Evolutionary conservation across 2,888 invertebrate genomes (phyloP).

Genomic region (Drosophila kokeensis): DNA sequence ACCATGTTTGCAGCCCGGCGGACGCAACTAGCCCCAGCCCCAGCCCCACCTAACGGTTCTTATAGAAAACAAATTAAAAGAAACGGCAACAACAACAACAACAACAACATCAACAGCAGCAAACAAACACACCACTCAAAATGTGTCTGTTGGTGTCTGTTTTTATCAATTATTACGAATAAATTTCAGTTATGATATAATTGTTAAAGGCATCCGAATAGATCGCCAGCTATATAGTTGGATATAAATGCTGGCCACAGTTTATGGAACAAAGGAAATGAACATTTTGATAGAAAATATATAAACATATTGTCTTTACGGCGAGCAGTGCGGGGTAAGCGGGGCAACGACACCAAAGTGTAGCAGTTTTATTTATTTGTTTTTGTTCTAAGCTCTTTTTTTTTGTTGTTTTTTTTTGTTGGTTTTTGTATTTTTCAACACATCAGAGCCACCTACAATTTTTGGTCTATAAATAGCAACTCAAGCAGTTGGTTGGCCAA

Average conservation of each 20-base stretch:
- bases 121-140: conserved; percentile 26
- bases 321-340: background rate
- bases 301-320: conserved; percentile 37
- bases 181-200: conserved; percentile 36
- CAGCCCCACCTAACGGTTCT: conserved; percentile 32
- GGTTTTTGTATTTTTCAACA: conserved; percentile 58
- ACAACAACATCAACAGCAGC: conserved; percentile 23
- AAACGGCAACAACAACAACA: conserved; percentile 13
- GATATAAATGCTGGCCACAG: conserved; percentile 20
- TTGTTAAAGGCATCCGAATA: conserved; percentile 2
- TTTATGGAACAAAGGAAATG: conserved; percentile 57
- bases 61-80: conserved; percentile 41
- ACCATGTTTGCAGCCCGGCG: conserved; percentile 58
- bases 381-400: conserved; percentile 44
- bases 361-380: conserved; percentile 62
- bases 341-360: conserved; percentile 52
- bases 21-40: conserved; percentile 29
- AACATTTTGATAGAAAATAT: conserved; percentile 23
- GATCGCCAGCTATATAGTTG: conserved; percentile 12
- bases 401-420: conserved; percentile 39
- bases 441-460: conserved; percentile 84
- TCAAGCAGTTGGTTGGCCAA: conserved; percentile 78
- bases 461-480: conserved; percentile 84
- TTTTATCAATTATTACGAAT: conserved; percentile 24
- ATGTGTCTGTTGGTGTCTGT: conserved; percentile 13